These are phyloP conservation scores for Oreotragus oreotragus DNA, from an alignment of 2,113 vertebrate species.

Conservation along the genomic window DNA sequence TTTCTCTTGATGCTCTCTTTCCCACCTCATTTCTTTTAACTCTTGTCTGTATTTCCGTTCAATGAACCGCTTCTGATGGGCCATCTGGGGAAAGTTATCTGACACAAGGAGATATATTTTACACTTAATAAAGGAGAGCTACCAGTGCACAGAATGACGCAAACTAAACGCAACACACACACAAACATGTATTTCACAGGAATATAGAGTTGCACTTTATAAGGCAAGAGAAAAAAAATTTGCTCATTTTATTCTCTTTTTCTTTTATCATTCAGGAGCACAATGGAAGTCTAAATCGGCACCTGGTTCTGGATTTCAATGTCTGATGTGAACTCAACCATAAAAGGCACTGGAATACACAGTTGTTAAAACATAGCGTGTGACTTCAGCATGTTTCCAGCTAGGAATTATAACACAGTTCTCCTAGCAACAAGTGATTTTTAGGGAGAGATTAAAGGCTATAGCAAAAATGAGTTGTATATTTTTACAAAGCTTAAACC, in stretches of 20 bases:
- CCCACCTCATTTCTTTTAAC: slow-evolving; percentile 98
- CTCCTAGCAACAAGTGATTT: not conserved
- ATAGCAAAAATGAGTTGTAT: not conserved
- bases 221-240: not conserved
- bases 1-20: slow-evolving; percentile 95
- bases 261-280: not conserved
- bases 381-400: not conserved
- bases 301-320: slow-evolving; percentile 20
- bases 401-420: not conserved
- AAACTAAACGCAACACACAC: not conserved
- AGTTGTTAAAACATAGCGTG: not conserved
- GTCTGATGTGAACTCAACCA: not conserved
- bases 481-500: slow-evolving; percentile 9
- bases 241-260: slow-evolving; percentile 16
- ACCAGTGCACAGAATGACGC: slow-evolving; percentile 46
- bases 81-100: slow-evolving; percentile 99
- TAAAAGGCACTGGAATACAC: not conserved
- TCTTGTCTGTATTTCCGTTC: slow-evolving; percentile 99
- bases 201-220: not conserved
- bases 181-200: not conserved
- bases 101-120: slow-evolving; percentile 81
- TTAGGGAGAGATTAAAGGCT: not conserved
- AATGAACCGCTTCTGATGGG: slow-evolving; percentile 99
- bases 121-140: slow-evolving; percentile 78
- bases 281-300: not conserved